These are phyloP conservation scores for Latheticus oryzae DNA, from an alignment of 2,888 invertebrate genomes.

Conservation along the genomic window DNA sequence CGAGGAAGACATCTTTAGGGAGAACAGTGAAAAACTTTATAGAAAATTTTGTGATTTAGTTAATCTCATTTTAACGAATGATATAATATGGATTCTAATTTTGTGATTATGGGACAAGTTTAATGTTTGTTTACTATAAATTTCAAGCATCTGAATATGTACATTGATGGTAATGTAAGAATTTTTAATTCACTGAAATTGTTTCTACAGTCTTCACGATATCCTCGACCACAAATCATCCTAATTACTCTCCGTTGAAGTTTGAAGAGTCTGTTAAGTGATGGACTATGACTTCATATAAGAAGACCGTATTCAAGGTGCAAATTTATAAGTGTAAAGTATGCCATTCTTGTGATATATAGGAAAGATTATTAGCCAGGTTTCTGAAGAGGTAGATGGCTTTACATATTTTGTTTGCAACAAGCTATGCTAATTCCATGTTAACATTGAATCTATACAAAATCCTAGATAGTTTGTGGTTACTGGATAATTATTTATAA, in stretches of 20 bases:
- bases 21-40: too few relatives aligned
- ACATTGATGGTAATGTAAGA: too few relatives aligned
- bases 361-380: too few relatives aligned
- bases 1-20: too few relatives aligned
- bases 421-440: background rate
- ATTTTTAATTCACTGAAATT: constrained; percentile 2
- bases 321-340: background rate
- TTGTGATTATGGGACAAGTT: too few relatives aligned
- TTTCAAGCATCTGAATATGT: too few relatives aligned
- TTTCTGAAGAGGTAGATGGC: too few relatives aligned
- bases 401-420: too few relatives aligned
- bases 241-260: constrained; percentile 2
- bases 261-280: background rate
- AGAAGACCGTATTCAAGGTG: background rate
- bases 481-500: background rate
- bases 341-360: background rate
- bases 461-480: background rate
- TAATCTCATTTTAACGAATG: too few relatives aligned
- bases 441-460: background rate
- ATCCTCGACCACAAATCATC: constrained; percentile 1
- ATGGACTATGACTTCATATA: background rate
- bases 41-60: too few relatives aligned
- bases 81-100: too few relatives aligned
- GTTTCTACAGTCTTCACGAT: constrained; percentile 2
- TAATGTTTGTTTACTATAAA: too few relatives aligned